A percentile compares a stretch with the other conserved stretches of the same genome.
Conservation (phyloP, 2,888 invertebrate genomes). For the Phragmatobia fuliginosa region DNA sequence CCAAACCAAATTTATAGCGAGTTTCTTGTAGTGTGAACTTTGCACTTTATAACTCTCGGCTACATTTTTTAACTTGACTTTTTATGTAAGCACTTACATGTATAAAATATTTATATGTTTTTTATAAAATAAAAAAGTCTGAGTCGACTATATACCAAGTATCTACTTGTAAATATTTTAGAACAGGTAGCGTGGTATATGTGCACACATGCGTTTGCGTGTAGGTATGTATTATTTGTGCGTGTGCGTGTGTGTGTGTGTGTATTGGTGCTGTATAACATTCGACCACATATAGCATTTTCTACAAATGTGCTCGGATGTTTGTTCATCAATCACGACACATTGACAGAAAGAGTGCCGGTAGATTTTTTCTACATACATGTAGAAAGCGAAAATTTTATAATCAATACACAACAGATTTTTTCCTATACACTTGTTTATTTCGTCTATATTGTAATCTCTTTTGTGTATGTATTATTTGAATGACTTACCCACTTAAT, state of each 20-base stretch:
- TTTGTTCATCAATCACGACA: slow-evolving; percentile 18
- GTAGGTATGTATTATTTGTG: neutral
- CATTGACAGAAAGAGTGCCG: slow-evolving; percentile 5
- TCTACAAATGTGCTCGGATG: neutral
- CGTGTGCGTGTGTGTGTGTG: neutral
- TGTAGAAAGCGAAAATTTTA: neutral
- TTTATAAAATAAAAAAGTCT: neutral
- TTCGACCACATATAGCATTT: neutral
- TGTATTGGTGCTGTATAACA: neutral
- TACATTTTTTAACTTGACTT: neutral
- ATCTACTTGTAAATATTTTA: neutral
- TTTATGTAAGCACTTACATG: neutral
- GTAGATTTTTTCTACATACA: neutral
- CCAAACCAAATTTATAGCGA: neutral
- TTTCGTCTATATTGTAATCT: neutral
- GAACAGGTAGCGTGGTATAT: neutral
- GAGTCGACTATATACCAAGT: neutral
- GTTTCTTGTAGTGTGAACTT: neutral
- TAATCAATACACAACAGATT: neutral
- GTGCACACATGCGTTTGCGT: neutral
- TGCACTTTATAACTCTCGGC: neutral
- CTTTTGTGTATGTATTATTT: neutral
- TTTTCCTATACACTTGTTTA: neutral
- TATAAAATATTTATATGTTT: neutral
- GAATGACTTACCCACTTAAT: too few species aligned